Conservation (phyloP, 2,888 invertebrate species). For the Cremastinae sp. region DNA sequence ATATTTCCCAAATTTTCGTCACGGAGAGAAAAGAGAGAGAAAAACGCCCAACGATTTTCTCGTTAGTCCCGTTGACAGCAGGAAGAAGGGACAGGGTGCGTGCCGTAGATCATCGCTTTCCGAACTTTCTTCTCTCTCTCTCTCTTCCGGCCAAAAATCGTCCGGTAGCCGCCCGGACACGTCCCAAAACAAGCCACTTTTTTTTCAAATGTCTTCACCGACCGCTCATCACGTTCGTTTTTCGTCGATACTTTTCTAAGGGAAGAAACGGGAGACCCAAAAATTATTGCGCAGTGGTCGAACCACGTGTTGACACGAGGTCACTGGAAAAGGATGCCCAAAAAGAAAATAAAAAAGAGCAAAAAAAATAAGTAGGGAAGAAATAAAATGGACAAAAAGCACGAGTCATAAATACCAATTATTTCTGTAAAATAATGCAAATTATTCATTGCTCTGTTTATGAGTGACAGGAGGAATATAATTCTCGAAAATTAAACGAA, state of each 20-base stretch:
- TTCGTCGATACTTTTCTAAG: conserved; percentile 1
- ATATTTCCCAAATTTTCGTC: conserved; percentile 26
- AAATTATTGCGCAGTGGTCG: conserved; percentile 30
- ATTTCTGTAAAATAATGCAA: too few species aligned
- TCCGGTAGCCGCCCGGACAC: conserved; percentile 42
- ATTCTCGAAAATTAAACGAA: background rate
- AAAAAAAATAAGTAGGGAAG: too few species aligned
- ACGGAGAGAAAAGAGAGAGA: conserved; percentile 26
- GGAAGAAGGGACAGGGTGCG: conserved; percentile 29
- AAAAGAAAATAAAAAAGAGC: background rate
- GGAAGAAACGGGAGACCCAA: conserved; percentile 11
- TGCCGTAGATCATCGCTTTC: conserved; percentile 45
- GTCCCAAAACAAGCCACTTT: conserved; percentile 43
- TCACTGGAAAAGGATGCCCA: conserved; percentile 22
- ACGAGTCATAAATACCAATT: too few species aligned
- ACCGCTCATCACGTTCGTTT: conserved; percentile 29
- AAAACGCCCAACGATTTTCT: conserved; percentile 49
- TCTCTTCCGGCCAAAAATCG: conserved; percentile 49
- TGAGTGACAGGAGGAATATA: too few species aligned
- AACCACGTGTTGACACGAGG: conserved; percentile 38
- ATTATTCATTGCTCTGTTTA: too few species aligned
- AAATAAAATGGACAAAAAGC: too few species aligned
- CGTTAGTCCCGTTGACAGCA: conserved; percentile 52
- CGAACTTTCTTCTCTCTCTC: conserved; percentile 32
- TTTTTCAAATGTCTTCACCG: conserved; percentile 24